Base-by-base conservation (phyloP, 2,797 vertebrate species). In the Protosalanx chinensis region DNA sequence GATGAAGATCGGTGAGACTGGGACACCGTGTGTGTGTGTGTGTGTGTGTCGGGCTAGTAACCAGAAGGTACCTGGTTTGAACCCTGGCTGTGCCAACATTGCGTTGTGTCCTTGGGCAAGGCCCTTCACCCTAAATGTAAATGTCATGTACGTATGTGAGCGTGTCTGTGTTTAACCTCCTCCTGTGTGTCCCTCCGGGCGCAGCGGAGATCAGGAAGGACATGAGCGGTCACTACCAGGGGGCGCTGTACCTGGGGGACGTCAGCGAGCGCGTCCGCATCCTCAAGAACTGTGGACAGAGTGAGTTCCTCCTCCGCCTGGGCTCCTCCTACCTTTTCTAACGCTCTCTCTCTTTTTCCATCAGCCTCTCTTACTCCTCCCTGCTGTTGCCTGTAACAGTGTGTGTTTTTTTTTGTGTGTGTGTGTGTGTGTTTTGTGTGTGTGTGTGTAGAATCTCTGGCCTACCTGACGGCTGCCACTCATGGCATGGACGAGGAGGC, bases 211-310 rank as follows among this genome's bases (percentile, higher is more conserved):
- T 98, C 85, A 94, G 97, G 35, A 99, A 99, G 82, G 97, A 99
- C 85, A 98, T 99, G 97, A 98, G 97, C 6, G 97, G 97, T 16
- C 97, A 98, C 86, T 99, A 99, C 87, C 97, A 98, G 91, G 98
- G 96, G 0, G 96, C 97, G 7, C 90, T 99, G 0, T 99, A 98
- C 71, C 91, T 98, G 62, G 97, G 97, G 0, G 97, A 99, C 0
- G 94, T 98, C 84, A 95, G 94, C 0, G 97, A 98, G 90, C 89
- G 97, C 63, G 97, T 99, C 37, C 92, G 96, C 79, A 98, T 99
- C 89, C 90, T 99, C 46, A 97, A 96, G 89, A 98, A 94, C 93
- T 99, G 97, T 79, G 97, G 97, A 4, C 97, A 99, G 85, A 98
- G 97, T 99, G 84, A 95, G 96, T 92, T 1, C n/a, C 23, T 3